Evolutionary conservation across 2,888 invertebrate species (phyloP), one percentile per base, ranked within the genome.

Genomic region (Phrixothrix hirtus): DNA sequence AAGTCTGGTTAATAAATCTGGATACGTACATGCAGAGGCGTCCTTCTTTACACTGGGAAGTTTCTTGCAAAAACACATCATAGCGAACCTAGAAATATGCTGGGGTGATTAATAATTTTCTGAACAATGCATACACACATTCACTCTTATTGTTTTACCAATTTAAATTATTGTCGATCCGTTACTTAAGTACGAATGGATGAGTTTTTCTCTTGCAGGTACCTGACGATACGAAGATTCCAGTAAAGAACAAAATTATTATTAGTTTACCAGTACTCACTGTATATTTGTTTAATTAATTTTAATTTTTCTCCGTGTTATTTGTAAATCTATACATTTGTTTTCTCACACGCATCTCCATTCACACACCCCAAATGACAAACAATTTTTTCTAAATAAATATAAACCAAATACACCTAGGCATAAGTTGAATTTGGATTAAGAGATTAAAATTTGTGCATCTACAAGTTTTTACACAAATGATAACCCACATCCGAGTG

Each of bases 101-200:
- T 82, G 79, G 78, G 79, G 79, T 78, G 76, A 81, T 81, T 81
- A 82, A 80, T 81, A 80, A 76, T 78, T 79, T 79, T 79, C 76
- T 75, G 73, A 71, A 72, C 75, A 72, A 71, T 68, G 73, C 78
- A 76, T 74, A 73, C 78, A 68, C 72, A 68, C 76, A 72, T 73
- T 75, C 77, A 74, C 73, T 69, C 75, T 67, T 48, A 36, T 37
- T 53, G 17, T 47, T 47, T 56, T 56, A 56, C 56, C 56, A 48
- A 39, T 41, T 21, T 27, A 51, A 43, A 37, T 34, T 39, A 44
- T 44, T 43, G 51, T 39, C 21, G 45, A 38, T 52, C 52, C 47
- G 17, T 44, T 49, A 52, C 44, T 45, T 42, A 37, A 42, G 37
- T 30, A 48, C 32, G 48, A 48, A 41, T 25, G 39, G 45, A 34